A percentile compares a stretch with the other conserved stretches of the same genome.
Evolutionary conservation across 2,888 invertebrate genomes (phyloP).

Genomic region (Lymantria dispar): DNA sequence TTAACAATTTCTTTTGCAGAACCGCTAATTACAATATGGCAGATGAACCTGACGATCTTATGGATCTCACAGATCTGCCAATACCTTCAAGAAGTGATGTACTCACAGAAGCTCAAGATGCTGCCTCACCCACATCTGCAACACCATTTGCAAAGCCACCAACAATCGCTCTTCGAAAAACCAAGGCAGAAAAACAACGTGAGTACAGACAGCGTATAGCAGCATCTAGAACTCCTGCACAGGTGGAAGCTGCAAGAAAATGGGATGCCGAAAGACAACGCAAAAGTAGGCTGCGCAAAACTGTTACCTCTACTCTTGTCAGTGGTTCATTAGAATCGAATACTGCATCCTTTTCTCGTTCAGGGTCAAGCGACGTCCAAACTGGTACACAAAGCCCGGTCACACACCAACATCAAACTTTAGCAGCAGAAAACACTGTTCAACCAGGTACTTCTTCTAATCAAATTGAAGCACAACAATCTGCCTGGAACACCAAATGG

Average conservation of each 20-base stretch:
- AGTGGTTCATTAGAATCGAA: background rate
- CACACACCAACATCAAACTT: slow-evolving; percentile 12
- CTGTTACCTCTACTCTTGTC: background rate
- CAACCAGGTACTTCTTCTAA: slow-evolving; percentile 12
- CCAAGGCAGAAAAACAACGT: background rate
- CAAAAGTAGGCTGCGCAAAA: background rate
- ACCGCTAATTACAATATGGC: background rate
- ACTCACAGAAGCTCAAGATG: slow-evolving; percentile 15
- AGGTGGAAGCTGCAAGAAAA: background rate
- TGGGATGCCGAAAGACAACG: background rate
- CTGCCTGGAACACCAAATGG: slow-evolving; percentile 35
- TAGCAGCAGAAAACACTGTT: slow-evolving; percentile 9
- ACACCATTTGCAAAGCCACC: slow-evolving; percentile 14
- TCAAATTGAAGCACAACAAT: background rate
- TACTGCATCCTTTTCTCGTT: slow-evolving; percentile 1
- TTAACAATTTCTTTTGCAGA: background rate
- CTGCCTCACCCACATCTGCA: slow-evolving; percentile 14
- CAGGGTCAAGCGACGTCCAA: slow-evolving; percentile 1
- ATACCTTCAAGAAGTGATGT: slow-evolving; percentile 12
- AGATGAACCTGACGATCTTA: background rate
- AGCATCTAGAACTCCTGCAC: background rate
- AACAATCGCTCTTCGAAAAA: background rate
- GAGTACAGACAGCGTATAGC: background rate
- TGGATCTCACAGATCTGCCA: slow-evolving; percentile 3
- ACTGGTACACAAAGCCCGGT: slow-evolving; percentile 6